Evolutionary conservation across 2,888 invertebrate genomes (phyloP).

Genomic region (Cephus nigrinus): DNA sequence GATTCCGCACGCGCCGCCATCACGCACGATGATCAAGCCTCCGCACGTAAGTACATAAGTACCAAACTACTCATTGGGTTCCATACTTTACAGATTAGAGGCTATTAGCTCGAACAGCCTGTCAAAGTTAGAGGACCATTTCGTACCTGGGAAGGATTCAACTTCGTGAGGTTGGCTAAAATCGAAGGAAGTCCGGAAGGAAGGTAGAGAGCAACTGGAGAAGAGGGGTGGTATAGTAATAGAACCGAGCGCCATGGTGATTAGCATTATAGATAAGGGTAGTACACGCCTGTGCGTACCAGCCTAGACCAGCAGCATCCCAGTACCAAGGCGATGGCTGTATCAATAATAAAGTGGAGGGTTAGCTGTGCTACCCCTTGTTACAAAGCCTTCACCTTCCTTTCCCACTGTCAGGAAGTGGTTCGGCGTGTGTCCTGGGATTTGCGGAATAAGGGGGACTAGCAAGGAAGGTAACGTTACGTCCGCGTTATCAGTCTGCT

Average conservation of each 20-base stretch:
- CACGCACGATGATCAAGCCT: constrained; percentile 29
- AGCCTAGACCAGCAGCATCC: background rate
- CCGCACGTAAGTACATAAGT: constrained; percentile 28
- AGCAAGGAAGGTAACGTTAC: constrained; percentile 30
- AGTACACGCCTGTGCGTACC: background rate
- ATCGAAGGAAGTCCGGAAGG: background rate
- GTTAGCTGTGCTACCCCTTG: constrained; percentile 11
- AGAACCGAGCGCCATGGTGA: background rate
- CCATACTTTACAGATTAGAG: constrained; percentile 9
- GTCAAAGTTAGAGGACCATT: constrained; percentile 12
- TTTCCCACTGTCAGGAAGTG: constrained; percentile 28
- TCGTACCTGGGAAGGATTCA: background rate
- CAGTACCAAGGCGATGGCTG: constrained; percentile 11
- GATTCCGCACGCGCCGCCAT: background rate
- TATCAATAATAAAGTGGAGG: constrained; percentile 24
- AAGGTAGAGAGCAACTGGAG: background rate
- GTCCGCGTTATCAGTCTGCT: constrained; percentile 32
- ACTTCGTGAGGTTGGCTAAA: background rate
- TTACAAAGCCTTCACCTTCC: constrained; percentile 22
- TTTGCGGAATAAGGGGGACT: constrained; percentile 35
- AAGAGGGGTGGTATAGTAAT: background rate
- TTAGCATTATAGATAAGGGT: background rate
- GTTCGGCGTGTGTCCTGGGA: constrained; percentile 40
- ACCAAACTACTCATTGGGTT: constrained; percentile 1
- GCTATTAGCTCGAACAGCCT: constrained; percentile 12